These are phyloP conservation scores for Rhynchonycteris naso DNA, from an alignment of 2,797 vertebrate species.

Conservation along the genomic window DNA sequence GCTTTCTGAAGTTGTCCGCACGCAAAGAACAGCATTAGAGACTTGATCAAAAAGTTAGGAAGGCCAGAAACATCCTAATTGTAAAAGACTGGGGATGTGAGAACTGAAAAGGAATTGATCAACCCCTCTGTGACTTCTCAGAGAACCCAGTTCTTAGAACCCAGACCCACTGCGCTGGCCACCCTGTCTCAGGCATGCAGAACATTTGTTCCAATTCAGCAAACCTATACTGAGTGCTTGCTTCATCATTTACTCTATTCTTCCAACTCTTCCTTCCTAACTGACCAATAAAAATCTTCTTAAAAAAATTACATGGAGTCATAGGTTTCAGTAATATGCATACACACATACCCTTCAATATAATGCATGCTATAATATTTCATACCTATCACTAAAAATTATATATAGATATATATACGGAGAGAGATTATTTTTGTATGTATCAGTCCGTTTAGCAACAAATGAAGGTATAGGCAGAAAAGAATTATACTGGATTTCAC, in stretches of 20 bases:
- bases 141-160: background rate
- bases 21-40: background rate
- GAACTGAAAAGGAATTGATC: background rate
- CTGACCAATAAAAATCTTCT: background rate
- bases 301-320: background rate
- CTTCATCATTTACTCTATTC: background rate
- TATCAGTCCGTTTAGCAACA: background rate
- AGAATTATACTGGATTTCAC: constrained; percentile 47
- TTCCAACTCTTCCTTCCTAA: background rate
- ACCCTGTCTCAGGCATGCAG: background rate
- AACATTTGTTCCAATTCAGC: background rate
- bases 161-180: background rate
- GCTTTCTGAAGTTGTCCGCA: constrained; percentile 30
- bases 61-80: background rate
- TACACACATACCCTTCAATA: background rate
- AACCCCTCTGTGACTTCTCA: background rate
- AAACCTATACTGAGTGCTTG: background rate
- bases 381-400: constrained; percentile 14
- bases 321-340: background rate
- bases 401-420: too few relatives aligned
- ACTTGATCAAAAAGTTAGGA: background rate
- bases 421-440: background rate
- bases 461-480: constrained; percentile 32
- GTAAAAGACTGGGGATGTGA: background rate
- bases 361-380: background rate